Base-by-base conservation (phyloP, 2,797 vertebrate species). In the Crax fasciolata region DNA sequence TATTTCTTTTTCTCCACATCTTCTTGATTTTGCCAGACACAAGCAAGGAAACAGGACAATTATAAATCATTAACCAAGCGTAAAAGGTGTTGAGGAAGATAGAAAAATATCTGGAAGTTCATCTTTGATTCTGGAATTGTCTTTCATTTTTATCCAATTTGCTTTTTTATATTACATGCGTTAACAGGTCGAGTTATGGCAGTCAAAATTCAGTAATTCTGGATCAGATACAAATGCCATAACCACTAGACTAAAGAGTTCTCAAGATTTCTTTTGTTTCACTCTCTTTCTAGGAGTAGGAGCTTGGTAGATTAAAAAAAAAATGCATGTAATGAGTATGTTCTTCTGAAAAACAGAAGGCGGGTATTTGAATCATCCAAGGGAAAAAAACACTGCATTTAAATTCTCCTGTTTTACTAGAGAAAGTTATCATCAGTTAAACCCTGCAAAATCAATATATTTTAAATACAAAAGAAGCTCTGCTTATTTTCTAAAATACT, bases 1-100 rank as follows among this genome's bases (percentile, higher is more conserved):
- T 62, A 20, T 55, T 17, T 3, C 1, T 0, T 10, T 71, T 88
- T 57, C 11, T 3, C 9, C 3, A 6, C 3, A 5, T 65, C 39
- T 72, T 72, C 19, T 15, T 17, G 2, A 39, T 9, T 66, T 81
- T 32, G 66, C 12, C 2, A 25, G 14, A 1, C 15, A 32, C 3
- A 9, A 67, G 6, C 21, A 87, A 25, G 58, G 5, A 46, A 63
- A 46, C 13, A 67, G 23, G 19, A 46, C 11, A 4, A 32, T 23
- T 44, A 58, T 6, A 0, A 0, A 10, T 16, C 24, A 76, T 19
- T 43, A 72, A 66, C 8, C 43, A 23, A 28, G 46, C 12, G 17
- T 9, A 63, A 32, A 3, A 71, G 5, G 9, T 52, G 30, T 5
- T 61, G 65, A 70, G 39, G 16, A 20, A 75, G 49, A 10, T 32